phyloP scores from a whole-genome alignment of 2,113 vertebrate species.

The Grantiella picta region DNA sequence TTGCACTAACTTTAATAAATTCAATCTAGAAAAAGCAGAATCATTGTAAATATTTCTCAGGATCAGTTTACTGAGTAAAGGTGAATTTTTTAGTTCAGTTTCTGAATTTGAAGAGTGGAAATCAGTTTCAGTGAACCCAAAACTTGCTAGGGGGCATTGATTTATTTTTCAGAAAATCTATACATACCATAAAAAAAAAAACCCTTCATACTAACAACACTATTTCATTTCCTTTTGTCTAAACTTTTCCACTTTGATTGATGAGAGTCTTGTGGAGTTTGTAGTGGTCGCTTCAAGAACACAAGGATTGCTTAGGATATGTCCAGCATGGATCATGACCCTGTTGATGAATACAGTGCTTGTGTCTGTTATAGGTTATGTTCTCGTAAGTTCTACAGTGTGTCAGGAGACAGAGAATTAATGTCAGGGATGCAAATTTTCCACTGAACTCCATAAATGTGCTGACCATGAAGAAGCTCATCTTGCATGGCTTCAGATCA shows the following conservation, averaged over 20 bases:
- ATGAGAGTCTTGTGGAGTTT: neutral
- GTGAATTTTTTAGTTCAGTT: neutral
- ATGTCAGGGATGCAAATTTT: neutral
- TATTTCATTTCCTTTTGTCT: neutral
- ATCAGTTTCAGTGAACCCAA: neutral
- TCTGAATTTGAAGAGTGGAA: neutral
- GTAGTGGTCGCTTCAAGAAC: neutral
- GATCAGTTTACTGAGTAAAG: neutral
- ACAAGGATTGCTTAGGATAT: neutral
- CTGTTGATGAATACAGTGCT: neutral
- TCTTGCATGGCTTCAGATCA: neutral
- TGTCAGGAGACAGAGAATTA: neutral
- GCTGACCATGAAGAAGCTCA: neutral
- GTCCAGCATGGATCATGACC: neutral
- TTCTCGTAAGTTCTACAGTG: neutral
- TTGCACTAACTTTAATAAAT: neutral
- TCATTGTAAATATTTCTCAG: neutral
- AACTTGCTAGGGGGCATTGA: neutral
- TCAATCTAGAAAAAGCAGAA: neutral
- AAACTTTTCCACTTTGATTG: neutral
- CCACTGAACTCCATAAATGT: neutral
- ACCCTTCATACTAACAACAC: rapidly evolving
- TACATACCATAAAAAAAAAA: neutral
- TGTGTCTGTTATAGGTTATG: neutral
- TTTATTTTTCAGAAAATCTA: neutral